Percentiles rank a stretch among this genome's conserved stretches.
Evolutionary conservation across 2,113 vertebrate species (phyloP).

Genomic region (Limanda limanda): DNA sequence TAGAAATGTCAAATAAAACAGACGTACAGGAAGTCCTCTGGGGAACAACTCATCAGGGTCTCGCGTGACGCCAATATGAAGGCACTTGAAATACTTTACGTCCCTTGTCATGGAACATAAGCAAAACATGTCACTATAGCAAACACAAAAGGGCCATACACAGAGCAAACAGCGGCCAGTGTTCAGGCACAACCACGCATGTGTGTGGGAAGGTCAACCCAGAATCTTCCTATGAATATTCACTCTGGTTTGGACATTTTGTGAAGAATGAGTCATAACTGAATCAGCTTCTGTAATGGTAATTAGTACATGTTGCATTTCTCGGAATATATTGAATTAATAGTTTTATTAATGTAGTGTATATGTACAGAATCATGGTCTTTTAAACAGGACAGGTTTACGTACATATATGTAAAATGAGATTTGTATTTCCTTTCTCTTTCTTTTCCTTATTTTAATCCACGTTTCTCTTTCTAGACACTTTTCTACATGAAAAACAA

Average conservation of each 20-base stretch:
- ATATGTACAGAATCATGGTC: background rate
- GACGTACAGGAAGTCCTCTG: background rate
- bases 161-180: constrained; percentile 1
- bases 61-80: background rate
- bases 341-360: background rate
- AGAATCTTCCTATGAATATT: background rate
- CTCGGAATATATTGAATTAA: background rate
- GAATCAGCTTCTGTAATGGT: background rate
- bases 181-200: background rate
- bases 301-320: background rate
- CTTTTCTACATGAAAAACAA: too few species aligned
- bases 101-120: constrained; percentile 2
- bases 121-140: background rate
- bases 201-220: constrained; percentile 21
- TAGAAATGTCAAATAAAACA: too few species aligned
- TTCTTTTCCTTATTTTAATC: background rate
- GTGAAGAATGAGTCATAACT: background rate
- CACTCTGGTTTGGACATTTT: background rate
- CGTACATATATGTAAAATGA: background rate
- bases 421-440: too few species aligned
- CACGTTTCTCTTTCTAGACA: background rate
- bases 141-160: constrained; percentile 4
- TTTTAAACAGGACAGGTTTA: too few species aligned
- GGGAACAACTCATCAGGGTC: background rate
- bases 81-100: constrained; percentile 6